Evolutionary conservation across 2,113 vertebrate genomes (phyloP).

Genomic region (Chamaea fasciata): DNA sequence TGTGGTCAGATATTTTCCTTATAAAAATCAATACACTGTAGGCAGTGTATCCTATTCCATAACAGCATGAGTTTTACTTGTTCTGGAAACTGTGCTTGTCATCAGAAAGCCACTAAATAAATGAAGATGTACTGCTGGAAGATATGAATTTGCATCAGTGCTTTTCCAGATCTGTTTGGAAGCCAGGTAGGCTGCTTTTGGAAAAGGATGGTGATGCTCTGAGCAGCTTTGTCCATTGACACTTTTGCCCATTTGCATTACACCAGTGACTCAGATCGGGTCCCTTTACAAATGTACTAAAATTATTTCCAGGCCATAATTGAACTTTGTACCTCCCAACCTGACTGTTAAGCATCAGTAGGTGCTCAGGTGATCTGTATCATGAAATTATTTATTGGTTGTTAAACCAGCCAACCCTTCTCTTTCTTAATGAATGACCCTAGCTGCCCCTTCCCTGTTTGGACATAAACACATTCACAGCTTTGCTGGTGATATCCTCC

Average conservation of each 20-base stretch:
- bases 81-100: background rate
- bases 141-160: background rate
- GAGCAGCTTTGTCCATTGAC: background rate
- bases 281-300: background rate
- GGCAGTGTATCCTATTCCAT: background rate
- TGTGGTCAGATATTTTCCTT: background rate
- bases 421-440: background rate
- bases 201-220: background rate
- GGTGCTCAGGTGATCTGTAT: background rate
- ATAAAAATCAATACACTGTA: background rate
- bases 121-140: background rate
- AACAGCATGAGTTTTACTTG: background rate
- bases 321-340: background rate
- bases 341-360: background rate
- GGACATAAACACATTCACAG: background rate
- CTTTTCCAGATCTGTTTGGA: background rate
- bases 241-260: background rate
- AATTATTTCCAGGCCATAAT: background rate
- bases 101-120: background rate
- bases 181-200: background rate
- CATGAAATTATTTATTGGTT: background rate
- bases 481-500: background rate
- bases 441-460: background rate
- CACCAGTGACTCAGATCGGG: background rate
- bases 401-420: background rate